These are phyloP conservation scores for Herpailurus yagouaroundi DNA, from an alignment of 2,113 vertebrate genomes.

Conservation along the genomic window DNA sequence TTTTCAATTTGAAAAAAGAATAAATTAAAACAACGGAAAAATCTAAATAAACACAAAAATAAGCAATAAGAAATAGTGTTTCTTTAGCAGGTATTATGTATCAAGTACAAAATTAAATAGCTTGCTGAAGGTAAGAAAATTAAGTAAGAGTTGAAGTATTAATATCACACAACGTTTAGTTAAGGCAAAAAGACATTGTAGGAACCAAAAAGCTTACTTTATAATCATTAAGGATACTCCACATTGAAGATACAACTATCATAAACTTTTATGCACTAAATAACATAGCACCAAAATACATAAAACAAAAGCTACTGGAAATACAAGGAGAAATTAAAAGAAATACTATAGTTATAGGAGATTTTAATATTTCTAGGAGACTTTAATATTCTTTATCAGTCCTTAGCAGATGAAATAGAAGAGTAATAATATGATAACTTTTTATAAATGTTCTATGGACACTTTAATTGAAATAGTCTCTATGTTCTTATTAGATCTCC, in stretches of 20 bases:
- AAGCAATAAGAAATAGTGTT: background rate
- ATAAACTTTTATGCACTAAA: background rate
- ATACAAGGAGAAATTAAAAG: slow-evolving; percentile 18
- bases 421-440: background rate
- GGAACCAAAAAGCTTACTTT: background rate
- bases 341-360: background rate
- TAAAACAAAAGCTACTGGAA: background rate
- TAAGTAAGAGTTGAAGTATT: slow-evolving; percentile 1
- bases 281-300: slow-evolving; percentile 37
- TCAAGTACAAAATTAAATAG: slow-evolving; percentile 17
- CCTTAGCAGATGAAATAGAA: background rate
- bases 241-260: background rate
- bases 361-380: background rate
- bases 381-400: background rate
- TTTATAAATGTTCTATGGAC: background rate
- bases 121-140: background rate
- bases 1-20: slow-evolving; percentile 29
- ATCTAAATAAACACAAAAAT: slow-evolving; percentile 28
- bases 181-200: background rate
- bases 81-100: background rate
- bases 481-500: background rate
- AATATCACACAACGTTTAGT: slow-evolving; percentile 9
- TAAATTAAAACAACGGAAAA: slow-evolving; percentile 7
- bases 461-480: background rate
- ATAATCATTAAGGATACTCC: background rate